Conservation (phyloP, 2,113 vertebrate species). For the Tyrannus savana region DNA sequence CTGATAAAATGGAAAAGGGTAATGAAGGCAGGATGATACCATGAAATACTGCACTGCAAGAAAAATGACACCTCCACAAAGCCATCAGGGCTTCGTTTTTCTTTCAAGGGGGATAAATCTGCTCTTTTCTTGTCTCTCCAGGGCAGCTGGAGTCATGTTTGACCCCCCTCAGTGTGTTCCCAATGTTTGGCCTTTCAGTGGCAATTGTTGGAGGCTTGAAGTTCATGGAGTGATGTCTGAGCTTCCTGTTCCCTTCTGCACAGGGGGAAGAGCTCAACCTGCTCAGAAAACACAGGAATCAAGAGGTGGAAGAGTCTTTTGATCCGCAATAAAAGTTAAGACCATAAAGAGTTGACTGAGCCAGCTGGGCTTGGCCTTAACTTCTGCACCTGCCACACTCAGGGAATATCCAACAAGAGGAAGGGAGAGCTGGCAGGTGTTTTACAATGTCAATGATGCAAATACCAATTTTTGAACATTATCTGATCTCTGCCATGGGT, state of each 20-base stretch:
- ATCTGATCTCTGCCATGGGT: neutral
- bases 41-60: neutral
- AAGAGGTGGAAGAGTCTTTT: neutral
- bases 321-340: neutral
- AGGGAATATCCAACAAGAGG: neutral
- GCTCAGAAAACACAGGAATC: neutral
- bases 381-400: neutral
- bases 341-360: neutral
- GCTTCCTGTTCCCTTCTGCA: neutral
- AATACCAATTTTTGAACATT: neutral
- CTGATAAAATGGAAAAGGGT: neutral
- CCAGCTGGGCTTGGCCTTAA: neutral
- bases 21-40: neutral
- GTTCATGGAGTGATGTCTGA: accelerated
- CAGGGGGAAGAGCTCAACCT: neutral
- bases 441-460: neutral
- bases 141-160: neutral
- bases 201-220: neutral
- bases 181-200: neutral
- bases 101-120: neutral
- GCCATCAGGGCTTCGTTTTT: neutral
- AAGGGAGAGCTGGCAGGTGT: neutral
- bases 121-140: neutral
- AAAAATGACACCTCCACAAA: neutral
- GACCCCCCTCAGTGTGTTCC: neutral